Base-by-base conservation (phyloP, 92 coral and sea anemone genomes). In the Epizoanthus scotinus region DNA sequence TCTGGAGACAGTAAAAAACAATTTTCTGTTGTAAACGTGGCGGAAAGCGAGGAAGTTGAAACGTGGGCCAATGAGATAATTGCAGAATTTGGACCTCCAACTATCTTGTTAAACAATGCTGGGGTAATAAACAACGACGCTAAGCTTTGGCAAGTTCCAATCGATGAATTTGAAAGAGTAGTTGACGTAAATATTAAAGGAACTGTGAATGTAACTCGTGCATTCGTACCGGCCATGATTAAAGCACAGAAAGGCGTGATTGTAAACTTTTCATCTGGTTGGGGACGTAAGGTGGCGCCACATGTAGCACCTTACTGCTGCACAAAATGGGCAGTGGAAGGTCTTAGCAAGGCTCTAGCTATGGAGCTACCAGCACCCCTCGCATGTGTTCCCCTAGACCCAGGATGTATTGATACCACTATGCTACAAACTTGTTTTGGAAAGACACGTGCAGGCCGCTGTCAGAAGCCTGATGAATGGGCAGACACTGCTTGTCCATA, bases 281-380 rank as follows among this genome's bases (percentile, higher is more conserved):
- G 94, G 94, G 97, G 97, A 0, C 93, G 97, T 20, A 18, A 71
- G 21, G 94, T 90, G 6, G 34, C 97, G 3, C 83, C 94, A 2
- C 70, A 87, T 9, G 90, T 84, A 40, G 94, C 94, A 31, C 97
- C 97, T 1, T 92, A 92, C 77, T 92, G 94, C 77, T 87, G 94
- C 19, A 29, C 91, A 14, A 92, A 92, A 77, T 92, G 91, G 90
- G 97, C 88, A 56, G 52, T 92, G n/a, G 94, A 92, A 70, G 97
- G 94, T 42, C 90, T 92, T 6, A 90, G 94, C 58, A 92, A 92
- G 78, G 97, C 97, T 18, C 71, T 92, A 29, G 97, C 97, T 77
- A 34, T 87, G 57, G 97, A 92, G 87, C 82, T 92, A 26, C 97
- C 97, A 73, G 85, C 86, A 13, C 91, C 93, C 9, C 60, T 92